A percentile compares a stretch with the other conserved stretches of the same genome.
Evolutionary conservation across 1,140 invertebrate species (phyloP).

Genomic region (Zaprionus nigranus): DNA sequence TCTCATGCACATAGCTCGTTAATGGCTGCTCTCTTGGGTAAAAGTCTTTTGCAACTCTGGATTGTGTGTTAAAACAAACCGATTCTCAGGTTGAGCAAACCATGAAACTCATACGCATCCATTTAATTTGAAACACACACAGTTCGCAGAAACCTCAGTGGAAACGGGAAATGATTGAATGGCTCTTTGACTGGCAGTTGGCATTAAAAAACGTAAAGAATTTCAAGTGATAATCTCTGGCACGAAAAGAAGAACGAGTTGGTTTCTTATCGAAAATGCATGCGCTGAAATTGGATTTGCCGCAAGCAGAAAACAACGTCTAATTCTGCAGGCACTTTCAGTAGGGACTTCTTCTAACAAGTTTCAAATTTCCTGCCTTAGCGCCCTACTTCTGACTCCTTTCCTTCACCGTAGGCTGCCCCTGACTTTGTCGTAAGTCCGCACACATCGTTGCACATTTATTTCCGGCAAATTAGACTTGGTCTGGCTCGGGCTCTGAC

Average conservation of each 20-base stretch:
- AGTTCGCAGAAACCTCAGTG: neutral
- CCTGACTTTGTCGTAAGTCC: slow-evolving; percentile 72
- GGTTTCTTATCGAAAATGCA: slow-evolving; percentile 39
- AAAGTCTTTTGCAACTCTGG: slow-evolving; percentile 11
- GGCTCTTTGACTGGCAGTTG: slow-evolving; percentile 9
- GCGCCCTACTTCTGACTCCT: neutral
- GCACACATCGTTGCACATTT: slow-evolving; percentile 80
- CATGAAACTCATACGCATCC: neutral
- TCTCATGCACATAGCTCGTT: neutral
- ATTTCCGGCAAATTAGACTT: slow-evolving; percentile 82
- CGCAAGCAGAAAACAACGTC: slow-evolving; percentile 33
- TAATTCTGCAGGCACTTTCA: neutral
- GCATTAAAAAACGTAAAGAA: slow-evolving; percentile 25
- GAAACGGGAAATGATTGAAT: neutral
- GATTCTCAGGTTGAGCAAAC: slow-evolving; percentile 4
- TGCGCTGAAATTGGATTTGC: slow-evolving; percentile 69
- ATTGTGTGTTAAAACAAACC: slow-evolving; percentile 26
- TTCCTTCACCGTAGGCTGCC: neutral
- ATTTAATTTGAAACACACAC: neutral
- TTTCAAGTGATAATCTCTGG: slow-evolving; percentile 29
- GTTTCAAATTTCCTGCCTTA: slow-evolving; percentile 76
- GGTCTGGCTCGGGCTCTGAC: neutral
- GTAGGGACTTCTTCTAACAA: slow-evolving; percentile 64
- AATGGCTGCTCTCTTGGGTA: slow-evolving; percentile 26
- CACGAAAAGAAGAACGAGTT: slow-evolving; percentile 2